Base-by-base conservation (phyloP, 2,888 invertebrate species). In the Oxyteleia sp. region DNA sequence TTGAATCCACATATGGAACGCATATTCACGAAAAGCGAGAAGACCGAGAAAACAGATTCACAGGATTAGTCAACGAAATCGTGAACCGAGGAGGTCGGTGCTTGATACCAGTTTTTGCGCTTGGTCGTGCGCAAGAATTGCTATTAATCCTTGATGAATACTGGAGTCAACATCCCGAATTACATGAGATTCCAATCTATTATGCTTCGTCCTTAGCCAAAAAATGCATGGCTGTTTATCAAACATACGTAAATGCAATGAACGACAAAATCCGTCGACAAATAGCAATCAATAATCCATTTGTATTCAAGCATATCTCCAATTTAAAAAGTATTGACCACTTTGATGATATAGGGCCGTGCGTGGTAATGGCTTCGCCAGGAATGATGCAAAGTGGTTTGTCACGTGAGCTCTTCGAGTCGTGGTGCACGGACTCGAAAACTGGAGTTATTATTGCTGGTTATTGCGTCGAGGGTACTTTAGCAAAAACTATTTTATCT, bases 371-470 rank as follows among this genome's bases (percentile, higher is more conserved):
- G 97, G 99, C 99, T 0, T 98, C 98, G 0, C 99, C 99, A 0
- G 99, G 99, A 92, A 99, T 99, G 99, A 98, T 99, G 98, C 99
- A 99, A 94, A 99, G 98, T 89, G 99, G 99, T 0, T 94, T 99
- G 18, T 99, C 99, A 0, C 94, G 99, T 32, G 99, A 99, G 92
- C 95, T 99, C 51, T 99, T 99, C 94, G 99, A 99, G 94, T 97
- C 96, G 8, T 99, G 99, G 99, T 99, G 99, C 93, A 98, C 98
- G 0, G 99, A 99, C 94, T 95, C 98, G 8, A 98, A 99, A 93
- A 99, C 99, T 93, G 99, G 99, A 0, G 98, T 98, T 84, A 99
- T 99, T 82, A 99, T 99, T 88, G 99, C 99, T 75, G 99, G 99
- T 86, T 98, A 98, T 92, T 98, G 98, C 92, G 98, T 98, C 0